Evolutionary conservation across 2,888 invertebrate species (phyloP), one percentile per base, ranked within the genome.

Genomic region (Nomada ferruginata): DNA sequence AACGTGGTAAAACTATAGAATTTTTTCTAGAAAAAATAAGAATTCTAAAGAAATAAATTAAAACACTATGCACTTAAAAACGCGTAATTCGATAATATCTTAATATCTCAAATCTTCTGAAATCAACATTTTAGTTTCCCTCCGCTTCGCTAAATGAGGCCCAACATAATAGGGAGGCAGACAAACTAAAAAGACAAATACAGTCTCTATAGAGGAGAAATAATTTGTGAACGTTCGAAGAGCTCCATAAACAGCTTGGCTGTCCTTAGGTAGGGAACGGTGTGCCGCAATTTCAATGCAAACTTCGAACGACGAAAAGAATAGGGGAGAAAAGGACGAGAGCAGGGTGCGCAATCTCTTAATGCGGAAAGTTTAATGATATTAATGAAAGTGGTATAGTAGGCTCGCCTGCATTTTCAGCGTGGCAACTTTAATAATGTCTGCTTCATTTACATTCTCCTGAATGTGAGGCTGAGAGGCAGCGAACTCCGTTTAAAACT

Each of bases 291-390:
- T 86, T 88, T 84, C 74, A 82, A 84, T 88, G 81, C 82, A 83
- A 86, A 86, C 79, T 86, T 76, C 53, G 23, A 57, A 10, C 53
- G 55, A 69, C 68, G 73, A 76, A 82, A 76, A 83, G 82, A 79
- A 79, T 26, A 36, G 70, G 20, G 36, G 61, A 61, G 7, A 72
- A 29, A 60, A 59, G 66, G 72, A 71, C 53, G 73, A 26, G 75
- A n/a, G 61, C 36, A 47, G 70, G 57, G 44, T 66, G 53, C 44
- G 42, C 42, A 70, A 9, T 75, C 68, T 82, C 79, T 85, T 83
- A 87, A 88, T 83, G 79, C 80, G 79, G 75, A 86, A 87, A 89
- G 85, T 89, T 88, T 89, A 89, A 88, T 83, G 87, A 89, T 87
- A 88, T 88, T 88, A 88, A 88, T 84, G 87, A 88, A 88, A 85